Conservation (phyloP, 2,113 vertebrate species). For the Tachuris rubrigastra region DNA sequence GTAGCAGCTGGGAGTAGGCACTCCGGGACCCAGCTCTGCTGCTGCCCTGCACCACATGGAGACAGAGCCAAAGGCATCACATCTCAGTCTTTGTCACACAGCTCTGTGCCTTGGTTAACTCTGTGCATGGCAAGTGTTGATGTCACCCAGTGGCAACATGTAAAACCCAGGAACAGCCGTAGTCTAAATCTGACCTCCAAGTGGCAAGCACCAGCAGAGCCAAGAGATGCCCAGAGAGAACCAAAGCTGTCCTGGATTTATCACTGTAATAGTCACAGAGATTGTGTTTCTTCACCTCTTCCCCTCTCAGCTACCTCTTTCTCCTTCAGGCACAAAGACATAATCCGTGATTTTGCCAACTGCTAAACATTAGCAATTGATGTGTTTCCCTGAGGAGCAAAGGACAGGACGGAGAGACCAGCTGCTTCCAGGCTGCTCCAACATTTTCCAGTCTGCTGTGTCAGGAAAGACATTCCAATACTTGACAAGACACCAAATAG, state of each 20-base stretch:
- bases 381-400: neutral
- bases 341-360: neutral
- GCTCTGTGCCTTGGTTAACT: neutral
- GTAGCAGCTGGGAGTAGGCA: neutral
- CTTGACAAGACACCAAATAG: neutral
- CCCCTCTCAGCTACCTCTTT: neutral
- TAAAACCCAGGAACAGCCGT: neutral
- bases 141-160: rapidly evolving
- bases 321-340: neutral
- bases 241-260: neutral
- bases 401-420: neutral
- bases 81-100: neutral
- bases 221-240: neutral
- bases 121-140: rapidly evolving
- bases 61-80: neutral
- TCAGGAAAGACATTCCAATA: neutral
- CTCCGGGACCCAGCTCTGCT: neutral
- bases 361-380: neutral
- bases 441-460: neutral
- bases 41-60: neutral
- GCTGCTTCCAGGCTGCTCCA: neutral
- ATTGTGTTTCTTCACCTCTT: neutral
- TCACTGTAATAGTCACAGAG: neutral
- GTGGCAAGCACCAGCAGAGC: neutral
- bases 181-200: neutral